Evolutionary conservation across 2,888 invertebrate species (phyloP), one percentile per base, ranked within the genome.

Genomic region (Euzetes globulus): DNA sequence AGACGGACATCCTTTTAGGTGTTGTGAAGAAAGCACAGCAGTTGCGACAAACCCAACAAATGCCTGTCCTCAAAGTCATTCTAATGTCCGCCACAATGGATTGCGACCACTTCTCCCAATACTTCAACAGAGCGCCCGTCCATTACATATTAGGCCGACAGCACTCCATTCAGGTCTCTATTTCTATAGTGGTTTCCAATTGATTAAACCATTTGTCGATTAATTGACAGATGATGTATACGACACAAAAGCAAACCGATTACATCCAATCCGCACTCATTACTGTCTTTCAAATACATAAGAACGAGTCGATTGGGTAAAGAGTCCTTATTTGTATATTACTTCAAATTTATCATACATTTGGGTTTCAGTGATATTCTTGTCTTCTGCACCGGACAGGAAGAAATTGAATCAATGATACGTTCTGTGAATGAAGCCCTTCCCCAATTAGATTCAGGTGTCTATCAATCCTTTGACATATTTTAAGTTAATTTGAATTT

Each of bases 41-140:
- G 15, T 82, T 94, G 58, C 84, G 86, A 0, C 85, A 87, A 70
- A 88, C 87, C 81, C 84, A 87, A 0, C 85, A 87, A 70, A 88
- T 87, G 81, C 88, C 88, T 77, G 87, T 90, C 76, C 85, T 96
- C 25, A 90, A 89, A 80, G 83, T 97, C 0, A 86, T 98, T 68
- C 87, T 98, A 63, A 97, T 98, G 96, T 96, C 96, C 3, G 97
- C 97, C 15, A 92, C 95, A 0, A 88, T 94, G 82, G 93, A 97
- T 81, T 88, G 90, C 63, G 25, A 60, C n/a, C 87, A 92, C 77
- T 92, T 96, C 84, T 85, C 88, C 70, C 87, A 88, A 50, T 98
- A 95, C 83, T 97, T 97, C 83, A 87, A 87, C 81, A 87, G 87
- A 80, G 91, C 91, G 78, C 89, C 90, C 0, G 87, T 92, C 27